Percentiles rank a stretch among this genome's conserved stretches.
phyloP scores from a whole-genome alignment of 1,140 invertebrate genomes.

The Sogatella furcifera region DNA sequence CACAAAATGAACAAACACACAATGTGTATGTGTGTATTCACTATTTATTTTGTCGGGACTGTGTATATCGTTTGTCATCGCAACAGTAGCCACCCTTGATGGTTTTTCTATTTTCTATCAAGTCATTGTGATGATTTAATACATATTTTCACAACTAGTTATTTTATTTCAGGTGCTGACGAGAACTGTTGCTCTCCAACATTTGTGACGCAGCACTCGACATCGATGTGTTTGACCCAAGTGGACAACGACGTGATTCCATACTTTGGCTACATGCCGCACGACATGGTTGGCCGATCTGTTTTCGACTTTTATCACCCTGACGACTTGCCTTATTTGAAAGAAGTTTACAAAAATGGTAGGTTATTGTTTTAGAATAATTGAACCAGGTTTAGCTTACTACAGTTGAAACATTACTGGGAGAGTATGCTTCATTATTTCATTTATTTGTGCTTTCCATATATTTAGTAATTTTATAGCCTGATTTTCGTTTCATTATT shows the following conservation, averaged over 20 bases:
- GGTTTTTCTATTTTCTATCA: too few species aligned
- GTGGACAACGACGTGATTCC: constrained; percentile 67
- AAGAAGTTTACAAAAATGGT: constrained; percentile 74
- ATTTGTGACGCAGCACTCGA: constrained; percentile 68
- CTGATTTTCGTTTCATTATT: too few species aligned
- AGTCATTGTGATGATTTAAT: too few species aligned
- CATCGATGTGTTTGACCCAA: constrained; percentile 59
- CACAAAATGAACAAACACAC: too few species aligned
- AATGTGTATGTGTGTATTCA: too few species aligned
- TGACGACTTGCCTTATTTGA: constrained; percentile 66
- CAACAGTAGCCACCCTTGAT: too few species aligned
- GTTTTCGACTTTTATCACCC: constrained; percentile 82
- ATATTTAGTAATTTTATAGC: too few species aligned
- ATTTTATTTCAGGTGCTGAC: constrained; percentile 40
- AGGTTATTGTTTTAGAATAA: constrained; percentile 28
- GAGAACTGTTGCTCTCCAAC: constrained; percentile 42
- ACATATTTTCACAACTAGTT: constrained; percentile 4
- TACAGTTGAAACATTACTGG: not conserved
- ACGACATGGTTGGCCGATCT: constrained; percentile 72
- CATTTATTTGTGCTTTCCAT: not conserved
- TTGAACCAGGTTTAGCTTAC: not conserved
- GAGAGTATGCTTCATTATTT: not conserved
- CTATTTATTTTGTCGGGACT: too few species aligned
- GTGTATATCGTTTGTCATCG: too few species aligned
- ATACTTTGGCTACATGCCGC: constrained; percentile 77